Percentiles rank a stretch among this genome's conserved stretches.
phyloP scores from a whole-genome alignment of 2,113 vertebrate genomes.

The Dipodomys ordii region DNA sequence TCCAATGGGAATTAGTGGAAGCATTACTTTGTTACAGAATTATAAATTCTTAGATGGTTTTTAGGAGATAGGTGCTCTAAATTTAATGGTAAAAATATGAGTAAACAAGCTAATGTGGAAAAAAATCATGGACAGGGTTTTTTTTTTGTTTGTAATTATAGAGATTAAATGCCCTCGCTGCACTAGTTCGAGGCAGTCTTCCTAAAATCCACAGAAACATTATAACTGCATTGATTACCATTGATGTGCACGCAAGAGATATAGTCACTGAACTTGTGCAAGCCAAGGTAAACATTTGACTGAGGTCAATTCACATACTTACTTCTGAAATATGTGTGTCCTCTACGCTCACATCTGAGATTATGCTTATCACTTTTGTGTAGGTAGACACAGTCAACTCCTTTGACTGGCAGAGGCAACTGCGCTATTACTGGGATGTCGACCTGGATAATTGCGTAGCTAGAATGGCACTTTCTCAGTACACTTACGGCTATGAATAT shows the following conservation, averaged over 20 bases:
- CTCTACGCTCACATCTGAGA: neutral
- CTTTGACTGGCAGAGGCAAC: conserved; percentile 92
- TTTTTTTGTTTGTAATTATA: conserved; percentile 64
- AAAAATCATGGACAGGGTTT: neutral
- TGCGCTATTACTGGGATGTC: conserved; percentile 91
- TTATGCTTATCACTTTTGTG: neutral
- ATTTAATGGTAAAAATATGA: conserved; percentile 20
- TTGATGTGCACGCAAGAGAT: conserved; percentile 92
- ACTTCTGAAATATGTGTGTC: neutral
- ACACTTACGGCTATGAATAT: conserved; percentile 92
- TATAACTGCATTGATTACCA: conserved; percentile 91
- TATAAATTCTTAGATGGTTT: conserved; percentile 23
- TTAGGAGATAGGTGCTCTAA: neutral
- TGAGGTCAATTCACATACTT: conserved; percentile 11
- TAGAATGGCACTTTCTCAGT: conserved; percentile 92
- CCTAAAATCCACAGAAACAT: conserved; percentile 90
- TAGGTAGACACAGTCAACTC: conserved; percentile 87
- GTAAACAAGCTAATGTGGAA: neutral
- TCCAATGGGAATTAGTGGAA: conserved; percentile 24
- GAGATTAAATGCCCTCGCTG: conserved; percentile 91
- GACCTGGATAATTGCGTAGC: conserved; percentile 91
- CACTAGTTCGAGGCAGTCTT: conserved; percentile 88
- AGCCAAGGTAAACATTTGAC: conserved; percentile 84
- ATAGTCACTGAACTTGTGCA: conserved; percentile 90
- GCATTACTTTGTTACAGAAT: conserved; percentile 37